These are phyloP conservation scores for Drosophila ercepeae DNA, from an alignment of 1,140 invertebrate species.

Conservation along the genomic window DNA sequence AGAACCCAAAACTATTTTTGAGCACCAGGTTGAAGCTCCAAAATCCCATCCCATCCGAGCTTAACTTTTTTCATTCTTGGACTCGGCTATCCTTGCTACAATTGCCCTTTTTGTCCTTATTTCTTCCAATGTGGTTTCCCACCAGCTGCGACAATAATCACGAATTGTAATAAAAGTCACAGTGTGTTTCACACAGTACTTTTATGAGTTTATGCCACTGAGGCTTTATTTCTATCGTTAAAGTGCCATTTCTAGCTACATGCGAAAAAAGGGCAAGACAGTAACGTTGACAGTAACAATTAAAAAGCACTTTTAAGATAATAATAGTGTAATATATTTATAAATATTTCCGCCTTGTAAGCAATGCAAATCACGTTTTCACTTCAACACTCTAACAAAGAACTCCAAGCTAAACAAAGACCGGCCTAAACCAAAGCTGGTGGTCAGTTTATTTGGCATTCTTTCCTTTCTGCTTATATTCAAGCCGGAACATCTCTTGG, in stretches of 20 bases:
- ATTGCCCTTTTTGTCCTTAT: conserved; percentile 40
- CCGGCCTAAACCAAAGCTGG: not conserved
- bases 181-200: conserved; percentile 25
- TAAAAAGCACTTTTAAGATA: not conserved
- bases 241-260: not conserved
- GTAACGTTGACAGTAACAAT: not conserved
- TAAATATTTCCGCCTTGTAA: conserved; percentile 10
- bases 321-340: not conserved
- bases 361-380: conserved; percentile 53
- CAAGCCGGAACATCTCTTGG: conserved; percentile 55
- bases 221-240: not conserved
- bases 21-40: not conserved
- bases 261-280: not conserved
- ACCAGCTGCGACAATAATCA: conserved; percentile 58
- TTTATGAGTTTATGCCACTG: conserved; percentile 3
- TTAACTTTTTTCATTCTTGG: conserved; percentile 14
- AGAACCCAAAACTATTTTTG: conserved; percentile 24
- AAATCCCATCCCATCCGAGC: conserved; percentile 21
- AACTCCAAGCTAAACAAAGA: conserved; percentile 21
- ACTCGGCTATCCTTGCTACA: conserved; percentile 49
- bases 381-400: conserved; percentile 16
- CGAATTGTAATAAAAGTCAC: conserved; percentile 58
- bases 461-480: conserved; percentile 36
- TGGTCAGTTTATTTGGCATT: conserved; percentile 1
- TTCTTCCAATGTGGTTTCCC: conserved; percentile 1